phyloP scores from a whole-genome alignment of 1,140 invertebrate species.

The Brachionus koreanus region DNA sequence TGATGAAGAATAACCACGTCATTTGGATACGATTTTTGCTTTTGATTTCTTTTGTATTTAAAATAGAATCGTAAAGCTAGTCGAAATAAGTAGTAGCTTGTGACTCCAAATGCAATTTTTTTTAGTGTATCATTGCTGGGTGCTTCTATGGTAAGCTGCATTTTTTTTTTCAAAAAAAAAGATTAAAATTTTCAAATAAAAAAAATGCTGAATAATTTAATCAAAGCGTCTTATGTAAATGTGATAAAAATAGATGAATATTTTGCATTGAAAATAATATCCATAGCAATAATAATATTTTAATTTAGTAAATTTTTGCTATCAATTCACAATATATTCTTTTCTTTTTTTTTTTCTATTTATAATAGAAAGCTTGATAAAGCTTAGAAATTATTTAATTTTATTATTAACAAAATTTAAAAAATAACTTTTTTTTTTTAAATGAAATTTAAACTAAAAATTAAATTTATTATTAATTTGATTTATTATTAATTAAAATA shows the following conservation, averaged over 20 bases:
- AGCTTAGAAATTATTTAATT: too few relatives aligned
- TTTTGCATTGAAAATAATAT: not conserved
- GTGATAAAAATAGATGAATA: not conserved
- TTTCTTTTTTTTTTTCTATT: too few relatives aligned
- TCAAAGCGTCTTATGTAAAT: not conserved
- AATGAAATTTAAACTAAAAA: too few relatives aligned
- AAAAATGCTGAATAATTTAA: not conserved
- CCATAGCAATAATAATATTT: not conserved
- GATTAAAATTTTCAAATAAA: not conserved
- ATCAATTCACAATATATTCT: too few relatives aligned
- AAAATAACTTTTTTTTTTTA: too few relatives aligned
- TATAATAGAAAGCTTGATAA: too few relatives aligned
- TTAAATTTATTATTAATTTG: too few relatives aligned
- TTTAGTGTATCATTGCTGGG: not conserved
- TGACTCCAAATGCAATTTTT: not conserved
- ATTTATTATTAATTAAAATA: too few relatives aligned
- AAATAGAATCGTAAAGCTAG: not conserved
- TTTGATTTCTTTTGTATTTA: not conserved
- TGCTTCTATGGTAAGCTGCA: not conserved
- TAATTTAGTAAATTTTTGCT: not conserved
- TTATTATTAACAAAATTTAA: too few relatives aligned
- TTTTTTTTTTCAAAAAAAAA: not conserved
- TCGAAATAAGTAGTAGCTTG: not conserved
- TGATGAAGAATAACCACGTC: conserved; percentile 39
- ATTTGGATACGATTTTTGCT: not conserved